phyloP scores from a whole-genome alignment of 2,797 vertebrate genomes.

The Phoeniculus purpureus region DNA sequence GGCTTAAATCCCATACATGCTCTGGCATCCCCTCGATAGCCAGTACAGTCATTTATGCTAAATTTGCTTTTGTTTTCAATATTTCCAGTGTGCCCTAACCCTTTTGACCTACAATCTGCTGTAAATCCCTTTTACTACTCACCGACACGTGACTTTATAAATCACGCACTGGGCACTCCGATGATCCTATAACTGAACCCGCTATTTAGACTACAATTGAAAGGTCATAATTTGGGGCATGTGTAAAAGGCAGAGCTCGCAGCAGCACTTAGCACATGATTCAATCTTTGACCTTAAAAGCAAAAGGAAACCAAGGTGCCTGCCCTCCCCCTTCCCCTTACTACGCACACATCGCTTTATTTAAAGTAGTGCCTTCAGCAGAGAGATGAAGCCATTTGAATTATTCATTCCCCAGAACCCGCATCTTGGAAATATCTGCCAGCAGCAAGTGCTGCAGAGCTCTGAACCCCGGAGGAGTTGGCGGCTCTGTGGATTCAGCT shows the following conservation, averaged over 20 bases:
- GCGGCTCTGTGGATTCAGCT: background rate
- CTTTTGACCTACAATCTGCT: constrained; percentile 45
- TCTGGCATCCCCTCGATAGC: constrained; percentile 41
- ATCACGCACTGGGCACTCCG: background rate
- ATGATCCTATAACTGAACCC: background rate
- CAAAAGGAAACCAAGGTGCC: constrained; percentile 9
- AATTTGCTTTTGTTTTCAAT: constrained; percentile 61
- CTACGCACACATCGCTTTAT: rapidly evolving
- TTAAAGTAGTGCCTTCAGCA: background rate
- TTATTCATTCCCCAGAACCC: background rate
- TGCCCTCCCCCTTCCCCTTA: background rate
- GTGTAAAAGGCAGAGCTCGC: constrained; percentile 7
- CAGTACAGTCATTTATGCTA: constrained; percentile 48
- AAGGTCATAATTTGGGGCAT: background rate
- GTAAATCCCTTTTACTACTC: constrained; percentile 64
- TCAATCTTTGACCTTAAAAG: constrained; percentile 30
- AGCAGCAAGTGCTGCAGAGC: background rate
- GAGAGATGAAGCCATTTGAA: background rate
- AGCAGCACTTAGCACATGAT: background rate
- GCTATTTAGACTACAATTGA: background rate
- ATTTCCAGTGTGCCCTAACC: constrained; percentile 43
- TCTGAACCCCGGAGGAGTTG: background rate
- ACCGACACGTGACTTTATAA: constrained; percentile 4
- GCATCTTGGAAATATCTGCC: background rate
- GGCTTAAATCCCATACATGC: constrained; percentile 59